Evolutionary conservation across 2,113 vertebrate genomes (phyloP).

Genomic region (Pristiophorus japonicus): DNA sequence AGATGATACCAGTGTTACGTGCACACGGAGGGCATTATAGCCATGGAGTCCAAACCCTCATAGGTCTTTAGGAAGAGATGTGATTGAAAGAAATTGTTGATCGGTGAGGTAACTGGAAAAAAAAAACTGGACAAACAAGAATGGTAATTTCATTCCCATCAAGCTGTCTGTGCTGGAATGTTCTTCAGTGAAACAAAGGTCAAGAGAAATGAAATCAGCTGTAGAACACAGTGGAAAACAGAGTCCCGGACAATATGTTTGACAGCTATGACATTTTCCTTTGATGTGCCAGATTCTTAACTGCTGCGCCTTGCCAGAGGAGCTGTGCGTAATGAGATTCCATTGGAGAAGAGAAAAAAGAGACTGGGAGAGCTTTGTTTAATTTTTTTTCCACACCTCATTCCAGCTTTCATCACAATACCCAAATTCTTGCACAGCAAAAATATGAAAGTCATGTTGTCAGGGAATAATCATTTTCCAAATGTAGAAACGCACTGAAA

Average conservation of each 20-base stretch:
- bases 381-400: slow-evolving; percentile 26
- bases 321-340: background rate
- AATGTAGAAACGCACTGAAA: background rate
- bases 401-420: background rate
- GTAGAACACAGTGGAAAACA: background rate
- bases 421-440: background rate
- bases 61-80: background rate
- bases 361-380: background rate
- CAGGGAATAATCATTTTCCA: background rate
- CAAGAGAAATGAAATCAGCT: slow-evolving; percentile 16
- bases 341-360: background rate
- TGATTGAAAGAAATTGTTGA: background rate
- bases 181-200: background rate
- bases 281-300: slow-evolving; percentile 15
- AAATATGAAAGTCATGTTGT: slow-evolving; percentile 23
- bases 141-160: background rate
- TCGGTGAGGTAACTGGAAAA: background rate
- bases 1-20: background rate
- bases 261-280: background rate
- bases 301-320: background rate
- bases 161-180: slow-evolving; percentile 4
- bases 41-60: background rate
- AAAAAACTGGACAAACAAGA: background rate
- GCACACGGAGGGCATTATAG: background rate
- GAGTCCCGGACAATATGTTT: background rate